phyloP scores from a whole-genome alignment of 2,113 vertebrate genomes.

The Heliornis fulica region DNA sequence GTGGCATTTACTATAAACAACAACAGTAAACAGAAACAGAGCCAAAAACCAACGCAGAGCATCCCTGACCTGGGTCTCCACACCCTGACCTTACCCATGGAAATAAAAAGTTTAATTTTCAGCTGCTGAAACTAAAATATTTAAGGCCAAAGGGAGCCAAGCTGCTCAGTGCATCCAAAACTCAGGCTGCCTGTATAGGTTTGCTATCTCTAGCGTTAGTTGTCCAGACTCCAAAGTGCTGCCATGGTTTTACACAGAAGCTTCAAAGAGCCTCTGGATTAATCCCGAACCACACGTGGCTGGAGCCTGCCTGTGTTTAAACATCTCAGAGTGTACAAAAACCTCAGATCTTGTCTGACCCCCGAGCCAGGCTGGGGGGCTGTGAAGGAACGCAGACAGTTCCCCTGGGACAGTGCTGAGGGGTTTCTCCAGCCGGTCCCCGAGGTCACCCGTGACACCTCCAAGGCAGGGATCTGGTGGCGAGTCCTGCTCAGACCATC shows the following conservation, averaged over 20 bases:
- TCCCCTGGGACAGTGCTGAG: accelerated
- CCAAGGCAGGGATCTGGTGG: not conserved
- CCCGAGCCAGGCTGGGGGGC: not conserved
- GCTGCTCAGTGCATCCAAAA: not conserved
- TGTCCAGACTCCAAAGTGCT: not conserved
- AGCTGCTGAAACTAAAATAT: not conserved
- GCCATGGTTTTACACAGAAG: not conserved
- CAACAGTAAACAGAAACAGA: slow-evolving; percentile 44
- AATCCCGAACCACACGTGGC: not conserved
- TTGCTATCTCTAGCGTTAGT: not conserved
- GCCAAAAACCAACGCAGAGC: not conserved
- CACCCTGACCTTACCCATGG: not conserved
- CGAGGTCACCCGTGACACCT: not conserved
- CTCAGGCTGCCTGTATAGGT: not conserved
- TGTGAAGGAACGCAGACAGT: not conserved
- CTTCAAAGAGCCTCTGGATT: not conserved
- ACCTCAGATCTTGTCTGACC: not conserved
- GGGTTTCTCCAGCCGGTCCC: not conserved
- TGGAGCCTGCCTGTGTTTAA: slow-evolving; percentile 18
- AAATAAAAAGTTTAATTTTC: not conserved
- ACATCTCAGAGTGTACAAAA: not conserved
- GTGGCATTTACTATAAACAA: slow-evolving; percentile 21
- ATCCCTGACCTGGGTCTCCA: not conserved
- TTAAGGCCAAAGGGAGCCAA: not conserved
- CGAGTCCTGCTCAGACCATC: not conserved